Evolutionary conservation across 2,888 invertebrate genomes (phyloP), one percentile per base, ranked within the genome.

Genomic region (Cosmia trapezina): DNA sequence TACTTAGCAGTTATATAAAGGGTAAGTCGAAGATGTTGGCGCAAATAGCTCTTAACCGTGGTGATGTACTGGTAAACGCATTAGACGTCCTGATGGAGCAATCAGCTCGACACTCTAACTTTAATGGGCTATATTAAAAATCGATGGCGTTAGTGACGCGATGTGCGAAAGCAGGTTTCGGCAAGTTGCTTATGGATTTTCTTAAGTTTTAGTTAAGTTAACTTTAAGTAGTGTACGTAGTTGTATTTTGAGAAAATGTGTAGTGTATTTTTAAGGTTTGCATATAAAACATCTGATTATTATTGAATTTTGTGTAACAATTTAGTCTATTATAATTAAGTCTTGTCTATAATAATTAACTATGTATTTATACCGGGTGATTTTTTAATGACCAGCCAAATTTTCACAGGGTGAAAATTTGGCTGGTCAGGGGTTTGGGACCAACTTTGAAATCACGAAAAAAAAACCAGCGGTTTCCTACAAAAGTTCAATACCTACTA

Each of bases 81-180:
- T 93, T 94, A 93, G 70, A 90, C 79, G 67, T 72, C 85, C 89
- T 91, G 92, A 93, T 92, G 91, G 89, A 90, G 92, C 92, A 91
- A 93, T 94, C 92, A 92, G 84, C 85, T 87, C 89, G 88, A 89
- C 90, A 91, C 92, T 92, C 91, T 89, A 89, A 91, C 90, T 89
- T 91, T 91, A 93, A 93, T 93, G 88, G 88, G 81, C 71, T 90
- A 89, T 83, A 93, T 92, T 90, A 92, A 92, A 93, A 93, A 92
- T 93, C 92, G 89, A 93, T 92, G 88, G 78, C 73, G 84, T 81
- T 78, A 86, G 80, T 82, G 75, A 84, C 49, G 83, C 63, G 76
- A 76, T 81, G 75, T 77, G 57, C 72, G 59, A 71, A 71, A 70
- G 68, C 45, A 67, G 60, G 57, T 82, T 76, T 70, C 70, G 59